Conservation (phyloP, 2,113 vertebrate genomes). For the Plecturocebus donacophilus region DNA sequence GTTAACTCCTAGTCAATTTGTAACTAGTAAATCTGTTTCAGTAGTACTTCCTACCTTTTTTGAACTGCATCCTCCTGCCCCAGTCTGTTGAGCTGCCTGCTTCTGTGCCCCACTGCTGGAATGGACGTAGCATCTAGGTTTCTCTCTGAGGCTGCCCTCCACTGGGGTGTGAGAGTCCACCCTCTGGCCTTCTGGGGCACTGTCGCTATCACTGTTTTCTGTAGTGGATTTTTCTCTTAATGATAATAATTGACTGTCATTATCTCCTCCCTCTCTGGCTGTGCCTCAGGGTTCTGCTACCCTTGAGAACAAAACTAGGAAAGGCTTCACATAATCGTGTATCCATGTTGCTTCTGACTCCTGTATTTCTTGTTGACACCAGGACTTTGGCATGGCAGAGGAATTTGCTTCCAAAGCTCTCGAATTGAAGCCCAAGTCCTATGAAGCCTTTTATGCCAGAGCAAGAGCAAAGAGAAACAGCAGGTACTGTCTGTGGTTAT, state of each 20-base stretch:
- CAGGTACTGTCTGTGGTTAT: slow-evolving; percentile 87
- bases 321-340: background rate
- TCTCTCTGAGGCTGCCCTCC: background rate
- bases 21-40: background rate
- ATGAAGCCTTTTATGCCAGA: slow-evolving; percentile 97
- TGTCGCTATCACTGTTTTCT: background rate
- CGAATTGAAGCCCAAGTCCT: slow-evolving; percentile 97
- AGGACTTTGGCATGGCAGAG: slow-evolving; percentile 99
- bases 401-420: slow-evolving; percentile 98
- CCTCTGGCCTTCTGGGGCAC: background rate
- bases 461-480: slow-evolving; percentile 98
- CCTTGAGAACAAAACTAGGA: background rate
- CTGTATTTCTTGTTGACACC: slow-evolving; percentile 54
- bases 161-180: background rate
- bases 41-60: background rate
- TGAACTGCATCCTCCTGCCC: background rate
- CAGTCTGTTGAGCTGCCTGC: background rate
- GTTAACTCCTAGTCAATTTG: background rate
- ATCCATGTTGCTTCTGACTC: background rate
- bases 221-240: background rate
- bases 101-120: too few relatives aligned
- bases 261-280: background rate
- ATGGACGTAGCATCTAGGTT: background rate
- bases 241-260: too few relatives aligned
- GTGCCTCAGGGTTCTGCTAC: background rate